Conservation (phyloP, 2,888 invertebrate species). For the Drosophila stalkeri region DNA sequence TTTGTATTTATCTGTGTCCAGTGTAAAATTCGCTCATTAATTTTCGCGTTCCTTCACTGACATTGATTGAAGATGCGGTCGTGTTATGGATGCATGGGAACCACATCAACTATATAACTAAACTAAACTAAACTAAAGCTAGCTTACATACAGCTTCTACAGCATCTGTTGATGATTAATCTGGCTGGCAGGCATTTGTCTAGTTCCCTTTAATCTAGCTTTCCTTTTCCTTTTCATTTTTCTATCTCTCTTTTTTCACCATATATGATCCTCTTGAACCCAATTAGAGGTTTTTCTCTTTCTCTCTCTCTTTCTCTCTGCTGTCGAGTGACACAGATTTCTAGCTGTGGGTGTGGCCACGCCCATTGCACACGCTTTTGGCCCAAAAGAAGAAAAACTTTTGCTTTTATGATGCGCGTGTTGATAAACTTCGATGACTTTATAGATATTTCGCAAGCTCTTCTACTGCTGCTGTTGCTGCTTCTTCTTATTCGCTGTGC, state of each 20-base stretch:
- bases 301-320: background rate
- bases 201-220: constrained; percentile 31
- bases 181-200: constrained; percentile 50
- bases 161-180: constrained; percentile 57
- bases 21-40: constrained; percentile 74
- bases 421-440: constrained; percentile 78
- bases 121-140: constrained; percentile 20
- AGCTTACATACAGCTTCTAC: constrained; percentile 14
- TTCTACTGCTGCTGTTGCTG: background rate
- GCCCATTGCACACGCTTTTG: constrained; percentile 68
- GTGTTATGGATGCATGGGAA: constrained; percentile 73
- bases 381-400: constrained; percentile 34
- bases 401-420: constrained; percentile 49
- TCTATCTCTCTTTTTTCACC: no score
- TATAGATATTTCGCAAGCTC: constrained; percentile 51
- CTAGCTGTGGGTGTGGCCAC: constrained; percentile 45
- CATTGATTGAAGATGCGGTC: constrained; percentile 78
- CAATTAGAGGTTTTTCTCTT: constrained; percentile 55
- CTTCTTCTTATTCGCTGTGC: constrained; percentile 10
- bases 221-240: constrained; percentile 48
- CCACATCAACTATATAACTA: constrained; percentile 29
- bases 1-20: constrained; percentile 43
- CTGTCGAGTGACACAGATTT: constrained; percentile 73
- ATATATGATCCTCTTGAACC: constrained; percentile 67
- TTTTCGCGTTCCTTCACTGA: constrained; percentile 67